phyloP scores from a whole-genome alignment of 2,888 invertebrate species.

The Acronicta alni region DNA sequence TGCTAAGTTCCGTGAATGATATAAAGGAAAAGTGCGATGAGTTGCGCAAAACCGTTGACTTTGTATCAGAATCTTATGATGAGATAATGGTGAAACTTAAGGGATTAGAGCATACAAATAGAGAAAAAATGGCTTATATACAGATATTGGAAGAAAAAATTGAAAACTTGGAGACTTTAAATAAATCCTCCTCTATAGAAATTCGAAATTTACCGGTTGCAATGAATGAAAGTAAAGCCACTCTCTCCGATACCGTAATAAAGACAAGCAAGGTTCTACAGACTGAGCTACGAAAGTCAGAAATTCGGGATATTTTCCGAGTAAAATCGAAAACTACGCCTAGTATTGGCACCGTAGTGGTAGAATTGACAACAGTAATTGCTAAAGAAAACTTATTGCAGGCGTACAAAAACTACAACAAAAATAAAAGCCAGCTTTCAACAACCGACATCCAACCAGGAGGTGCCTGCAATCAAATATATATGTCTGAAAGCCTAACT shows the following conservation, averaged over 20 bases:
- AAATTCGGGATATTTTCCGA: conserved; percentile 1
- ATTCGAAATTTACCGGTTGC: neutral
- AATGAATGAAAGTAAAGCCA: neutral
- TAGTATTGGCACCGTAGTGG: neutral
- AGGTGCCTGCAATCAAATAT: neutral
- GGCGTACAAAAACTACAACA: neutral
- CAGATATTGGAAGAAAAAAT: neutral
- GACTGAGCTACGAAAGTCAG: neutral
- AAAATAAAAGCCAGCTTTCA: neutral
- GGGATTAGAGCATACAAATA: neutral
- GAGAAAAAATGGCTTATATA: conserved; percentile 2
- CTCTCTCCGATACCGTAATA: neutral
- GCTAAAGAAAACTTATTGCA: neutral
- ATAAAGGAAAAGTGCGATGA: neutral
- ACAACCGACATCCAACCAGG: neutral
- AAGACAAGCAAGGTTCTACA: neutral
- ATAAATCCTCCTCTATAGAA: neutral
- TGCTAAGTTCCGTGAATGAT: neutral
- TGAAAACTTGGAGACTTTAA: neutral
- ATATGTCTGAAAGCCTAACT: neutral
- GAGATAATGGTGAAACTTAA: neutral
- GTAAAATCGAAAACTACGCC: neutral
- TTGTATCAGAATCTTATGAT: neutral
- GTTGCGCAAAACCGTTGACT: neutral
- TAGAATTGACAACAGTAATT: neutral